Evolutionary conservation across 2,888 invertebrate genomes (phyloP).

Genomic region (Steinernema hermaphroditum): DNA sequence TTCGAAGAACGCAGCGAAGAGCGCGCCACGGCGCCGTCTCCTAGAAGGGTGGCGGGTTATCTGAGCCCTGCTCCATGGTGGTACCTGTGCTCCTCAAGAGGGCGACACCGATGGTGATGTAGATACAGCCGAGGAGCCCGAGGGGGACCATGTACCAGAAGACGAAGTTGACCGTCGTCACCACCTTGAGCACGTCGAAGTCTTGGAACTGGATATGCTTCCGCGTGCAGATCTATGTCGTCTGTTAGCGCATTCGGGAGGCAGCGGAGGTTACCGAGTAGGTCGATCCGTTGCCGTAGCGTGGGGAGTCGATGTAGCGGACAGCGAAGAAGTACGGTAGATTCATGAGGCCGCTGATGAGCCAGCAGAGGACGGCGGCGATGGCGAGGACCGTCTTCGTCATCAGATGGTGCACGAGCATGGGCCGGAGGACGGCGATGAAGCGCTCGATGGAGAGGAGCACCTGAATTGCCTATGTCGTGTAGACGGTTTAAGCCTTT

Average conservation of each 20-base stretch:
- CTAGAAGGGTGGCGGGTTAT: background rate
- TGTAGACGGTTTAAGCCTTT: too few species aligned
- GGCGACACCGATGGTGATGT: constrained; percentile 66
- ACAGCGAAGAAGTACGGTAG: constrained; percentile 61
- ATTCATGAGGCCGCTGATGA: constrained; percentile 42
- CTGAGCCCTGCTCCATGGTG: too few species aligned
- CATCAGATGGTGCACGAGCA: constrained; percentile 57
- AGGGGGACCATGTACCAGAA: constrained; percentile 66
- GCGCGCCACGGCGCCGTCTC: constrained; percentile 7
- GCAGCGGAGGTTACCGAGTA: too few species aligned
- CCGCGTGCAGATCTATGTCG: constrained; percentile 53
- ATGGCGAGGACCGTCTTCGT: constrained; percentile 38
- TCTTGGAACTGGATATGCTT: constrained; percentile 47
- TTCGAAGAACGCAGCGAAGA: background rate
- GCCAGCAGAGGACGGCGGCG: background rate
- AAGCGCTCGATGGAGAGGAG: constrained; percentile 61
- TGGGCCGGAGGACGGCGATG: constrained; percentile 61
- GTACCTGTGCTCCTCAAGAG: background rate
- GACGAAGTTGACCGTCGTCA: constrained; percentile 59
- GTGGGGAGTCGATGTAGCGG: constrained; percentile 48
- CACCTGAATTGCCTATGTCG: constrained; percentile 54
- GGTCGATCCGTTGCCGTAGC: background rate
- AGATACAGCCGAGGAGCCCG: constrained; percentile 66
- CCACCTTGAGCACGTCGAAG: constrained; percentile 57
- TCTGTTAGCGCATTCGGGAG: too few species aligned